These are phyloP conservation scores for Pogonomyrmex barbatus DNA, from an alignment of 1,140 invertebrate genomes.

Conservation along the genomic window DNA sequence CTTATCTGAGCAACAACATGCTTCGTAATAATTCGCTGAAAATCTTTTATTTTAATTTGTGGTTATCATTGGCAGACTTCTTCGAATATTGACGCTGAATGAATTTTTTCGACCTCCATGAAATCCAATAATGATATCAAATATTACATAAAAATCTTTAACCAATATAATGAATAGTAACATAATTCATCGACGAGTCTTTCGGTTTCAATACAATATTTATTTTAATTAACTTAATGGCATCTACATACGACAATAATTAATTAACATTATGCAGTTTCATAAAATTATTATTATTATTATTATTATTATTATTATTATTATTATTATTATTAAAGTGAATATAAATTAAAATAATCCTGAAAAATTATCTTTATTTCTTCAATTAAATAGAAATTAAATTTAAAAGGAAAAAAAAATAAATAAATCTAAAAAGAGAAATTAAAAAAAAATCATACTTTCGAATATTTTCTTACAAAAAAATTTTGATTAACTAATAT, in stretches of 20 bases:
- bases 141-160: not conserved
- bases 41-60: slow-evolving; percentile 10
- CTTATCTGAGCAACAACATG: slow-evolving; percentile 30
- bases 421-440: not conserved
- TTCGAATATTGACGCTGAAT: not conserved
- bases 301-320: too few relatives aligned
- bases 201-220: slow-evolving; percentile 13
- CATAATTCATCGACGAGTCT: not conserved
- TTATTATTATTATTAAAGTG: not conserved
- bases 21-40: slow-evolving; percentile 12
- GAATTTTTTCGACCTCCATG: not conserved
- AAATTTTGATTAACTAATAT: not conserved
- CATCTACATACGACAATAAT: not conserved
- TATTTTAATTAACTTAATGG: not conserved
- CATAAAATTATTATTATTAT: not conserved
- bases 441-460: not conserved
- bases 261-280: not conserved
- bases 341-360: slow-evolving; percentile 1
- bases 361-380: not conserved
- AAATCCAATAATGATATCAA: not conserved
- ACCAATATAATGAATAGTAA: not conserved
- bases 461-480: not conserved
- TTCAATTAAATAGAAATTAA: not conserved
- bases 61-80: slow-evolving; percentile 20
- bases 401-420: not conserved